phyloP scores from a whole-genome alignment of 2,797 vertebrate species.

The Saguinus oedipus region DNA sequence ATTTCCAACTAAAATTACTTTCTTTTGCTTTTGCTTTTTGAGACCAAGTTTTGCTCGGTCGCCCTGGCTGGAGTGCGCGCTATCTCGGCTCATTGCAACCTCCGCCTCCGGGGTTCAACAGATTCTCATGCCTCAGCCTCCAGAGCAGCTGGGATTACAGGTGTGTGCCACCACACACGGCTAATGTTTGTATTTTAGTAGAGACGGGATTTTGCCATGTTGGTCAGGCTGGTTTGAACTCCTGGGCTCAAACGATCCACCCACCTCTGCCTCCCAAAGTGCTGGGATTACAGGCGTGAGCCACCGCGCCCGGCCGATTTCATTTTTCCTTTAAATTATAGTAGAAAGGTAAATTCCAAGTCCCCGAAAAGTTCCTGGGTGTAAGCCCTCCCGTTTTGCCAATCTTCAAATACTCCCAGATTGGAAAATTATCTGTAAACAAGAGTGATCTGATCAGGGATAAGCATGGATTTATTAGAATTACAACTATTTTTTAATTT shows the following conservation, averaged over 20 bases:
- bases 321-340: background rate
- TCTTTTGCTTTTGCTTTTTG: background rate
- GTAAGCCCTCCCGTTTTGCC: background rate
- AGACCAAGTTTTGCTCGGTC: too few relatives aligned
- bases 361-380: background rate
- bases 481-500: background rate
- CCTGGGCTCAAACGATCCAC: background rate
- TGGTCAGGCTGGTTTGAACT: background rate
- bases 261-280: background rate
- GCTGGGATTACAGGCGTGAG: background rate
- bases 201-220: background rate
- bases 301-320: background rate
- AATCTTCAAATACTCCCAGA: background rate
- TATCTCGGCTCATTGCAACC: background rate
- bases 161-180: background rate
- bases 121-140: background rate
- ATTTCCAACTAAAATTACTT: background rate
- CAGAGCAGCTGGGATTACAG: background rate
- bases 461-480: background rate
- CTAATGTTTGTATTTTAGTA: background rate
- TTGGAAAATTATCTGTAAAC: too few relatives aligned
- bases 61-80: background rate
- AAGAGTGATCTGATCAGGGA: background rate
- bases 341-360: background rate
- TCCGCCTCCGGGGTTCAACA: background rate